A percentile compares a stretch with the other conserved stretches of the same genome.
phyloP scores from a whole-genome alignment of 2,888 invertebrate genomes.

The Flexamia atlantica region DNA sequence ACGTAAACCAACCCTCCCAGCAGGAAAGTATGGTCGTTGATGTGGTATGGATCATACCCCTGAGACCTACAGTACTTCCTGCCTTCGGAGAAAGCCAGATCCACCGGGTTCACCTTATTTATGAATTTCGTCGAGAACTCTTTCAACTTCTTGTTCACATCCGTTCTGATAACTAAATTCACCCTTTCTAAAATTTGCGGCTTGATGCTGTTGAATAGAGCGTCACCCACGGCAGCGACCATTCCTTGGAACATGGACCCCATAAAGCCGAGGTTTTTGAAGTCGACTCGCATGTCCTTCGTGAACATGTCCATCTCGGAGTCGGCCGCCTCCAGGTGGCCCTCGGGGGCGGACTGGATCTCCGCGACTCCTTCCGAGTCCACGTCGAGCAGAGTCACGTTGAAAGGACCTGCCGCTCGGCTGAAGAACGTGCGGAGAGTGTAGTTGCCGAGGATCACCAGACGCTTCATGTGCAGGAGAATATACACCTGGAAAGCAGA shows the following conservation, averaged over 20 bases:
- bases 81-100: slow-evolving; percentile 87
- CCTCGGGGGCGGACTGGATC: slow-evolving; percentile 85
- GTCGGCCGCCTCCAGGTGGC: slow-evolving; percentile 85
- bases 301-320: slow-evolving; percentile 90
- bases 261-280: slow-evolving; percentile 89
- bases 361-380: slow-evolving; percentile 83
- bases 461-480: slow-evolving; percentile 82
- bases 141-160: slow-evolving; percentile 86
- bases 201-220: slow-evolving; percentile 92
- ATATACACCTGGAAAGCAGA: slow-evolving; percentile 81
- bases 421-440: slow-evolving; percentile 84
- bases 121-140: slow-evolving; percentile 72
- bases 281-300: slow-evolving; percentile 86
- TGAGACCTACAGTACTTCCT: slow-evolving; percentile 81
- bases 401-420: slow-evolving; percentile 86
- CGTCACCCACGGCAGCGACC: slow-evolving; percentile 87
- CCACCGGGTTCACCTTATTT: slow-evolving; percentile 78
- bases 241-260: slow-evolving; percentile 84
- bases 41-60: slow-evolving; percentile 85
- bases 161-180: slow-evolving; percentile 84
- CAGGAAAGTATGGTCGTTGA: slow-evolving; percentile 66
- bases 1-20: slow-evolving; percentile 65
- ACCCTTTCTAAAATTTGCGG: slow-evolving; percentile 89
- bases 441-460: slow-evolving; percentile 87
- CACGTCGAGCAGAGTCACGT: slow-evolving; percentile 85